Percentiles rank a stretch among this genome's conserved stretches.
phyloP scores from a whole-genome alignment of 2,113 vertebrate genomes.

The Rhinopomastus cyanomelas region DNA sequence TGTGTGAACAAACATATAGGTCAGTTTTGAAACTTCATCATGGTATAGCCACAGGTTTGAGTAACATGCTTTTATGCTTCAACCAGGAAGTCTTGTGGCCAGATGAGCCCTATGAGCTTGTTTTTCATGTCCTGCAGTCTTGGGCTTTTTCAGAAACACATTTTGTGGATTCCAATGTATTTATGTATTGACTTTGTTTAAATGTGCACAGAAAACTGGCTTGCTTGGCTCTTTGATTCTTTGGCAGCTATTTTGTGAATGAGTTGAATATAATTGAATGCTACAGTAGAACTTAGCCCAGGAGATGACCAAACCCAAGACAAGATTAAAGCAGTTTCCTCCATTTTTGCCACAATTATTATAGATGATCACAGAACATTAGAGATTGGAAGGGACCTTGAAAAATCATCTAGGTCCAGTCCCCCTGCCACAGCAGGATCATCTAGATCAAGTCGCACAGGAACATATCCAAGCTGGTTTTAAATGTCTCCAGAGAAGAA shows the following conservation, averaged over 20 bases:
- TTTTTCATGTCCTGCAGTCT: neutral
- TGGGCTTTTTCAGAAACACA: neutral
- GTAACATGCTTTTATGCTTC: neutral
- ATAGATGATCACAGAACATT: too few relatives aligned
- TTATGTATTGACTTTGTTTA: neutral
- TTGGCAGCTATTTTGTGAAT: neutral
- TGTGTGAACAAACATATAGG: fast-evolving
- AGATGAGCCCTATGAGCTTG: neutral
- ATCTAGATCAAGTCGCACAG: too few relatives aligned
- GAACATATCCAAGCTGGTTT: too few relatives aligned
- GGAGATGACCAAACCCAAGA: too few relatives aligned
- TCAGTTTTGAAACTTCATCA: neutral
- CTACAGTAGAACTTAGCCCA: neutral
- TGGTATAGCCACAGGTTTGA: neutral
- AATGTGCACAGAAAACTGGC: neutral
- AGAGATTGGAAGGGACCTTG: too few relatives aligned
- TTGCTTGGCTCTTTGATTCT: neutral
- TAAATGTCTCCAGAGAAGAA: too few relatives aligned
- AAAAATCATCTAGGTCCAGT: too few relatives aligned
- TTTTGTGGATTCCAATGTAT: neutral
- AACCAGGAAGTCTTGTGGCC: neutral
- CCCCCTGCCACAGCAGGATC: too few relatives aligned
- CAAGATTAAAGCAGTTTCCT: too few relatives aligned
- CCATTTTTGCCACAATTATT: too few relatives aligned
- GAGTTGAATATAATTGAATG: neutral